Base-by-base conservation (phyloP, 2,113 vertebrate species). In the Argyrosomus japonicus region DNA sequence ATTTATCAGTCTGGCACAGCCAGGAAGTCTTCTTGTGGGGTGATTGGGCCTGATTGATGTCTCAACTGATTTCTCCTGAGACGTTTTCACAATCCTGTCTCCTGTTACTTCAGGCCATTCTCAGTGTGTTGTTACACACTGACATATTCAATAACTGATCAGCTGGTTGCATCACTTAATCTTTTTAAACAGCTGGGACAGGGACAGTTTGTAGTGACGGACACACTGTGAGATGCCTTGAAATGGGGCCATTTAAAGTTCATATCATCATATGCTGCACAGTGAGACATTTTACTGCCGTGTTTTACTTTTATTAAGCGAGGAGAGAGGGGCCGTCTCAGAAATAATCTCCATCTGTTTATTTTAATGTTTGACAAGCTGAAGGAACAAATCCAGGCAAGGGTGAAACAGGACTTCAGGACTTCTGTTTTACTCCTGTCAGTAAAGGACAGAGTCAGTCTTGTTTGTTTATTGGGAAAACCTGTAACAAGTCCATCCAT, bases 21-120 rank as follows among this genome's bases (percentile, higher is more conserved):
- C 2, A 58, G 56, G 27, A 10, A 19, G 10, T 70, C 45, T 27
- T 63, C 5, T 36, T 54, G 69, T 56, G 19, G 45, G 40, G 54
- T 60, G 50, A 72, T 62, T 21, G 5, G 18, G 43, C 51, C 53
- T 67, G 76, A 75, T 48, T 75, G 71, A 75, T 74, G 77, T 32
- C 36, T 63, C 23, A 50, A 9, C 29, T 75, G 54, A 71, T 80
- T 85, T 75, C 45, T 65, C 43, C 77, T 32, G 77, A 75, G 58
- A 65, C 32, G 19, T 57, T 85, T 64, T 65, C 67, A 64, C 60
- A 60, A 45, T 29, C 12, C 5, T 21, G 5, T 54, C 62, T 40
- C 45, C 47, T n/a, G 6, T 15, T n/a, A 50, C 57, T 12, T 53
- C 19, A 14, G 54, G 60, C 54, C 15, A 51, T 23, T 25, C 56